Percentiles rank a stretch among this genome's conserved stretches.
Evolutionary conservation across 30 jellyfish, hydroid and myxozoan genomes (phyloP).

Genomic region (Hydractinia echinata): DNA sequence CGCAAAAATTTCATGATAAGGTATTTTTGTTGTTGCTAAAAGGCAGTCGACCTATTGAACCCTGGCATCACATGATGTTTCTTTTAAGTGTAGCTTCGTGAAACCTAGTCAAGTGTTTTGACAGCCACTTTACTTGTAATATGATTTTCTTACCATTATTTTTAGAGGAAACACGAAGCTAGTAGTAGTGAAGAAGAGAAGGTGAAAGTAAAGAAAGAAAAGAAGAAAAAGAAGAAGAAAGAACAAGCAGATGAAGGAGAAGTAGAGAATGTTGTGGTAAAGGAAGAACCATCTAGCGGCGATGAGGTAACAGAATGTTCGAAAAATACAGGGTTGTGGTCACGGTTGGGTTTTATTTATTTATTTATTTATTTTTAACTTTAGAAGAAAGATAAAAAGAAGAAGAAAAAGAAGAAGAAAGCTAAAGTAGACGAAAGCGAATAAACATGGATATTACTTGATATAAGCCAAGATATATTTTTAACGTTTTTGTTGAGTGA

Average conservation of each 20-base stretch:
- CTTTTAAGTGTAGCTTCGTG: too few species aligned
- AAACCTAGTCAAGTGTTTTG: too few species aligned
- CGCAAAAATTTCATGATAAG: too few species aligned
- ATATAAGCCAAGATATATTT: too few species aligned
- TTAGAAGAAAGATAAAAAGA: constrained; percentile 41
- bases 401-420: constrained; percentile 54
- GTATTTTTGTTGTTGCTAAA: too few species aligned
- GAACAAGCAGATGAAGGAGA: constrained; percentile 25
- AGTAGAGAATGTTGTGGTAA: constrained; percentile 30
- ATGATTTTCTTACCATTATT: background rate
- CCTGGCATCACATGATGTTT: too few species aligned
- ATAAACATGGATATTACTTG: background rate
- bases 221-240: constrained; percentile 41
- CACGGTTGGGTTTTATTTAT: background rate
- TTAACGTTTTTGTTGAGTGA: too few species aligned
- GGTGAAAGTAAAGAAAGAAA: constrained; percentile 36
- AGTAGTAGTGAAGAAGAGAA: constrained; percentile 66
- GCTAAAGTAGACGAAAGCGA: constrained; percentile 18
- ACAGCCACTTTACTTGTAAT: too few species aligned
- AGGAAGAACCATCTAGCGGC: constrained; percentile 23
- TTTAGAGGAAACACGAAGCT: constrained; percentile 42
- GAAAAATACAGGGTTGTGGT: background rate
- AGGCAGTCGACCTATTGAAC: too few species aligned
- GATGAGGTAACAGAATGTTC: constrained; percentile 3
- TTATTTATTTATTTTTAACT: background rate